Evolutionary conservation across 1,140 invertebrate species (phyloP).

Genomic region (Scaptomyza graminum): DNA sequence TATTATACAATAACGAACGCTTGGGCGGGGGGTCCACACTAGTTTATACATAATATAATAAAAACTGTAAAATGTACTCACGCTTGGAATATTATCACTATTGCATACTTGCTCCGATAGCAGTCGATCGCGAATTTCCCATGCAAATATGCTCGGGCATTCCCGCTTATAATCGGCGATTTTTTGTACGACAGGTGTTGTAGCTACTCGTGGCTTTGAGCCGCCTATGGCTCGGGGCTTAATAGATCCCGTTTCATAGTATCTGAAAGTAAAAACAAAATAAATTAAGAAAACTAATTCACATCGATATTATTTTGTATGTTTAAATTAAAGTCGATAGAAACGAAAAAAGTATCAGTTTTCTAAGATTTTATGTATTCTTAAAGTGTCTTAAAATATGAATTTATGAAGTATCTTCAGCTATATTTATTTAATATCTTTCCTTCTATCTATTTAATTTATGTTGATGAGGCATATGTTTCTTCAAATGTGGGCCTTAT

Average conservation of each 20-base stretch:
- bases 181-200: slow-evolving; percentile 95
- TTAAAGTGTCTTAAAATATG: too few relatives aligned
- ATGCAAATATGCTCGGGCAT: slow-evolving; percentile 98
- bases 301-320: too few relatives aligned
- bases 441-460: too few relatives aligned
- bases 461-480: too few relatives aligned
- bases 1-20: too few relatives aligned
- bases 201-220: slow-evolving; percentile 98
- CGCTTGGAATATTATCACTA: slow-evolving; percentile 99
- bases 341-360: too few relatives aligned
- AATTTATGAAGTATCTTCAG: too few relatives aligned
- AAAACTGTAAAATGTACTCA: slow-evolving; percentile 88
- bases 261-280: slow-evolving; percentile 86
- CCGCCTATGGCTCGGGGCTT: slow-evolving; percentile 97
- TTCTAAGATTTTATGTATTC: too few relatives aligned
- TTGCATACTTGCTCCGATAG: slow-evolving; percentile 98
- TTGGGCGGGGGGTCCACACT: too few relatives aligned
- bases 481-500: too few relatives aligned
- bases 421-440: too few relatives aligned
- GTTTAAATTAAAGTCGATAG: too few relatives aligned
- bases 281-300: background rate
- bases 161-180: slow-evolving; percentile 98
- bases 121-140: slow-evolving; percentile 98
- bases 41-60: background rate
- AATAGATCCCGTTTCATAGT: slow-evolving; percentile 99